A percentile compares a stretch with the other conserved stretches of the same genome.
Evolutionary conservation across 2,888 invertebrate genomes (phyloP).

Genomic region (Hyalella azteca): DNA sequence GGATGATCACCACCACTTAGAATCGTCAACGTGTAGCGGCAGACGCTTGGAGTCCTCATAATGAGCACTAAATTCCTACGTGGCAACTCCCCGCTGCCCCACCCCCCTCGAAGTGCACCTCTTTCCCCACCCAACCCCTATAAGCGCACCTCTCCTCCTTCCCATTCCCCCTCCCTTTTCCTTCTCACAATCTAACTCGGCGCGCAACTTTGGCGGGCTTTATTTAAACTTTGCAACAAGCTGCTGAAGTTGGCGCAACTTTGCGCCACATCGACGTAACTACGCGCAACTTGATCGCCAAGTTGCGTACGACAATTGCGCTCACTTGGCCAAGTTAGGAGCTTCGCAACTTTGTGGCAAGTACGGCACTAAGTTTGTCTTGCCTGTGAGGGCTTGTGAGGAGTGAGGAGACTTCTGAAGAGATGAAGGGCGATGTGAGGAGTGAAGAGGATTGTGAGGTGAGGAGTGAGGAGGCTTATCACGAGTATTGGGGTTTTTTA

Average conservation of each 20-base stretch:
- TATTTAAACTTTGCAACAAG: slow-evolving; percentile 9
- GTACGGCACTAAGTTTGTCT: not conserved
- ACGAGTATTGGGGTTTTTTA: too few species aligned
- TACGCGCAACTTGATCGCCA: not conserved
- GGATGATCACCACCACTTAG: too few species aligned
- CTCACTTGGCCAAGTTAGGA: not conserved
- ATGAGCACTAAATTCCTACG: not conserved
- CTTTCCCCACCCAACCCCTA: not conserved
- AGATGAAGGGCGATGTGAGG: too few species aligned
- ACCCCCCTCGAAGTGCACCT: too few species aligned
- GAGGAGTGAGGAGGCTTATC: too few species aligned
- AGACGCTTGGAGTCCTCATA: not conserved
- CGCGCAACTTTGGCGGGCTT: not conserved
- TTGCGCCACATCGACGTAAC: not conserved
- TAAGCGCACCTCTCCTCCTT: not conserved
- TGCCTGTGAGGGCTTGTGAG: too few species aligned
- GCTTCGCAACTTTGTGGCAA: not conserved
- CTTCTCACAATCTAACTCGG: slow-evolving; percentile 2
- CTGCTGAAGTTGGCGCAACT: not conserved
- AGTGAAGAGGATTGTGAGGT: too few species aligned
- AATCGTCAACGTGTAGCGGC: too few species aligned
- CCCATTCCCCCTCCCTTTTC: not conserved
- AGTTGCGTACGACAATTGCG: not conserved
- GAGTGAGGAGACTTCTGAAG: too few species aligned
- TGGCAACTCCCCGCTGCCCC: not conserved